Evolutionary conservation across 2,797 vertebrate species (phyloP).

Genomic region (Xiphorhynchus erythropygius): DNA sequence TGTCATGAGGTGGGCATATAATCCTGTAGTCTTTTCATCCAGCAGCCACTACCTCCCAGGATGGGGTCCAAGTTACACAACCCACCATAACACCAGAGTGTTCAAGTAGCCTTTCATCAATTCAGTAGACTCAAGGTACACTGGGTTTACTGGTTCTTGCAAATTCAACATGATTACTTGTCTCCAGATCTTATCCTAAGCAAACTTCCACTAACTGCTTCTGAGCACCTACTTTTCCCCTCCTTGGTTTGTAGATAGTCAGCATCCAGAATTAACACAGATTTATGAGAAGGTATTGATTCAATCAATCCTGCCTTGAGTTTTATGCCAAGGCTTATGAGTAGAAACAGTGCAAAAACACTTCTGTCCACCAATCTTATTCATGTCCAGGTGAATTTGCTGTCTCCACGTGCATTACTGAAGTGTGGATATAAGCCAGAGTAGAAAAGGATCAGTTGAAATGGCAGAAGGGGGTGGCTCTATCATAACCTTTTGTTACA

Average conservation of each 20-base stretch:
- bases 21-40: background rate
- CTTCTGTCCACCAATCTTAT: background rate
- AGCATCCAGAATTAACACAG: background rate
- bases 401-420: background rate
- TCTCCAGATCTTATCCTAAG: background rate
- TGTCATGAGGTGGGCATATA: background rate
- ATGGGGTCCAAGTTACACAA: background rate
- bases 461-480: background rate
- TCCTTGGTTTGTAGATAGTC: background rate
- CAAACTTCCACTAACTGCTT: background rate
- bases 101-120: background rate
- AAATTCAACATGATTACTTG: background rate
- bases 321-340: background rate
- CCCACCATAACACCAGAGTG: background rate
- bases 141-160: background rate
- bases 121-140: background rate
- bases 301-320: background rate
- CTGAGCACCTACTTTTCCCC: background rate
- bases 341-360: background rate
- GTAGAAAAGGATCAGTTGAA: background rate
- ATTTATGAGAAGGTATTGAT: background rate
- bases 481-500: background rate
- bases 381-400: background rate
- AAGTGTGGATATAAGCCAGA: background rate
- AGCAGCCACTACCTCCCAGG: background rate